These are phyloP conservation scores for Bruchidius siliquastri DNA, from an alignment of 2,888 invertebrate genomes.

Conservation along the genomic window DNA sequence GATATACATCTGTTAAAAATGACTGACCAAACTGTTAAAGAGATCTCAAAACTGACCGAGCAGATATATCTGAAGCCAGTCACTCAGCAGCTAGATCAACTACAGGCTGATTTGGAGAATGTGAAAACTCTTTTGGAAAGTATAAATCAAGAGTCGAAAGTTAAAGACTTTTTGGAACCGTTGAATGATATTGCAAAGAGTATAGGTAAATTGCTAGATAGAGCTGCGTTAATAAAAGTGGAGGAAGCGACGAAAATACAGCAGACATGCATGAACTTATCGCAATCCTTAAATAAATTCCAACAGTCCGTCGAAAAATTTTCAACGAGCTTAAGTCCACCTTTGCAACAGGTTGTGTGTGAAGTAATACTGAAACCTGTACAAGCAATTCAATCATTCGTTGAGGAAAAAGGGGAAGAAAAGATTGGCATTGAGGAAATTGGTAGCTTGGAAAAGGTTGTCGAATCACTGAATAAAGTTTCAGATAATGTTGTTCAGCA, in stretches of 20 bases:
- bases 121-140: conserved; percentile 33
- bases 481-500: conserved; percentile 28
- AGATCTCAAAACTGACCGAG: conserved; percentile 32
- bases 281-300: conserved; percentile 23
- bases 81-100: conserved; percentile 14
- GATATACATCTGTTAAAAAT: conserved; percentile 38
- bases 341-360: conserved; percentile 19
- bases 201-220: conserved; percentile 34
- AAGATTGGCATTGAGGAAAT: not conserved
- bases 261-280: not conserved
- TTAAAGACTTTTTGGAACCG: conserved; percentile 45
- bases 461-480: conserved; percentile 19
- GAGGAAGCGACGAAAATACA: not conserved
- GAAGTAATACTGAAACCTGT: conserved; percentile 33
- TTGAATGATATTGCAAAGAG: conserved; percentile 40
- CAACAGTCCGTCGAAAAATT: conserved; percentile 24
- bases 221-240: conserved; percentile 13
- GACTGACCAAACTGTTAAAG: conserved; percentile 34
- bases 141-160: conserved; percentile 43
- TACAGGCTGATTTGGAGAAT: conserved; percentile 24
- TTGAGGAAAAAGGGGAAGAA: not conserved
- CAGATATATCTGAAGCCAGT: conserved; percentile 18
- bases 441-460: not conserved
- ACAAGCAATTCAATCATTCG: conserved; percentile 21
- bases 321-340: conserved; percentile 1